Conservation (phyloP, 2,113 vertebrate species). For the Cyanocitta stelleri region DNA sequence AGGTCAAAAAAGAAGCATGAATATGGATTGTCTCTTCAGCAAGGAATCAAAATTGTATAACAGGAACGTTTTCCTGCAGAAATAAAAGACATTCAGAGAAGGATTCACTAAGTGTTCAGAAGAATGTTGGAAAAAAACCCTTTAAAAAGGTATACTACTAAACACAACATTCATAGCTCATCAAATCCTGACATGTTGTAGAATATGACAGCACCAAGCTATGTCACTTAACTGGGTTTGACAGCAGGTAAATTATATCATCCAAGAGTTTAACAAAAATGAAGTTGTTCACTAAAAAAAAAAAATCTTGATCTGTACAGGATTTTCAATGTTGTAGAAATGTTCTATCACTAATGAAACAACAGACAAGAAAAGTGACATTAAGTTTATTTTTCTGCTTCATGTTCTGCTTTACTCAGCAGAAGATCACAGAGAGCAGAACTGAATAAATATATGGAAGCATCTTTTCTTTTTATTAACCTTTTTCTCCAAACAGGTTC, state of each 20-base stretch:
- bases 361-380: constrained; percentile 39
- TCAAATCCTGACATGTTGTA: constrained; percentile 55
- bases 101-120: not conserved
- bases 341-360: constrained; percentile 39
- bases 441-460: not conserved
- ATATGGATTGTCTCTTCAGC: not conserved
- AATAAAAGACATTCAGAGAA: not conserved
- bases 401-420: constrained; percentile 21
- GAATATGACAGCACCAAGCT: constrained; percentile 42
- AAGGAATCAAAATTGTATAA: not conserved
- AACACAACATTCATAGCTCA: constrained; percentile 48
- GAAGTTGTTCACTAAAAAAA: constrained; percentile 48
- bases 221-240: constrained; percentile 43
- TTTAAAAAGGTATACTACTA: constrained; percentile 49
- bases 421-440: constrained; percentile 21
- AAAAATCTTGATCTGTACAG: constrained; percentile 34
- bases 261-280: constrained; percentile 42
- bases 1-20: not conserved
- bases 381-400: not conserved
- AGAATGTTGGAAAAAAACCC: not conserved
- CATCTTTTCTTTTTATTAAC: not conserved
- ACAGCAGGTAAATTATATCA: constrained; percentile 67
- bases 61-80: not conserved
- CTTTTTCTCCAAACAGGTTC: not conserved
- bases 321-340: constrained; percentile 41